These are phyloP conservation scores for Philopotamus ludificatus DNA, from an alignment of 1,140 invertebrate genomes.

Conservation along the genomic window DNA sequence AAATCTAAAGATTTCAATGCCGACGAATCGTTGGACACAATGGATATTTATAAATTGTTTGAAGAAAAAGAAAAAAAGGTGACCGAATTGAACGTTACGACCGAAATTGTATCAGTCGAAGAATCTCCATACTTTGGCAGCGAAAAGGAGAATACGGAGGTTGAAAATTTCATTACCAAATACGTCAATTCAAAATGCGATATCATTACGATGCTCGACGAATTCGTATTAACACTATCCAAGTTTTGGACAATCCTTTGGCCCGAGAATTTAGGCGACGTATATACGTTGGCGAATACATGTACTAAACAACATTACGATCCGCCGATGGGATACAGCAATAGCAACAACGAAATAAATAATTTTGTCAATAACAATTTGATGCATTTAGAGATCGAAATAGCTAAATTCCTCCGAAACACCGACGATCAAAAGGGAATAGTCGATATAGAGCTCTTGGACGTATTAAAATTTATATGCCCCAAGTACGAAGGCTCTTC, in stretches of 20 bases:
- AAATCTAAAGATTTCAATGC: slow-evolving; percentile 45
- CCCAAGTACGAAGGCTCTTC: slow-evolving; percentile 53
- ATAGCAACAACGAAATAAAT: slow-evolving; percentile 55
- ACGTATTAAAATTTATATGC: slow-evolving; percentile 45
- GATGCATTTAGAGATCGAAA: slow-evolving; percentile 63
- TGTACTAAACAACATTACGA: slow-evolving; percentile 57
- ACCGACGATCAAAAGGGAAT: slow-evolving; percentile 43
- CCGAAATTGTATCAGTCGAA: slow-evolving; percentile 27
- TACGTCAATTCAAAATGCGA: slow-evolving; percentile 55
- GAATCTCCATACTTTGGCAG: slow-evolving; percentile 63
- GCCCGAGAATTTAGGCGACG: slow-evolving; percentile 60
- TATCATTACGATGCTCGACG: slow-evolving; percentile 64
- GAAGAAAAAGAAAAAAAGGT: slow-evolving; percentile 56
- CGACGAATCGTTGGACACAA: slow-evolving; percentile 64
- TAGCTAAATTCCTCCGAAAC: slow-evolving; percentile 58
- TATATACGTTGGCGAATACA: slow-evolving; percentile 63
- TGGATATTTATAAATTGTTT: slow-evolving; percentile 65
- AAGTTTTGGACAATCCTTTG: slow-evolving; percentile 63
- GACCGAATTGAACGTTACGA: slow-evolving; percentile 30
- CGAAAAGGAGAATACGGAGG: slow-evolving; percentile 63
- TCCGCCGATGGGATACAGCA: slow-evolving; percentile 55
- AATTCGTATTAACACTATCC: slow-evolving; percentile 59
- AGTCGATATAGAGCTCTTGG: slow-evolving; percentile 49
- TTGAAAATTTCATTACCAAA: slow-evolving; percentile 62
- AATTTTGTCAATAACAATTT: slow-evolving; percentile 62